phyloP scores from a whole-genome alignment of 1,140 invertebrate genomes.

The Cataglyphis hispanica region DNA sequence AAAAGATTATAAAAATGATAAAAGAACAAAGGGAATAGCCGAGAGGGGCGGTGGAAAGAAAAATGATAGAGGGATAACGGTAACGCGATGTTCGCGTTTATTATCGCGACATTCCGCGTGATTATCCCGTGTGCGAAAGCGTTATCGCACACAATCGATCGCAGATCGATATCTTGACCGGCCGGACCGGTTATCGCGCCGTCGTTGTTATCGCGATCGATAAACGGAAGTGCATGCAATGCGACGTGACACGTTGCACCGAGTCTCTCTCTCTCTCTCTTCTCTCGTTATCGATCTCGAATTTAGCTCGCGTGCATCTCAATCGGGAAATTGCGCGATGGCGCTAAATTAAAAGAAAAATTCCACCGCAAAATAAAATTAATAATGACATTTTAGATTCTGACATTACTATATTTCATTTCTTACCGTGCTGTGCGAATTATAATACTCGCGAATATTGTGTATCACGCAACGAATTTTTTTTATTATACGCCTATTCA shows the following conservation, averaged over 20 bases:
- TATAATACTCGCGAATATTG: not conserved
- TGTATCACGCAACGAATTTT: no score
- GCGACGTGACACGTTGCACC: conserved; percentile 42
- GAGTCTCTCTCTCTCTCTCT: not conserved
- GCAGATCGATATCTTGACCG: conserved; percentile 64
- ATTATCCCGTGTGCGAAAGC: conserved; percentile 70
- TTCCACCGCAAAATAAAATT: conserved; percentile 22
- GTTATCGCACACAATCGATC: conserved; percentile 70
- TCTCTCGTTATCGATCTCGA: conserved; percentile 28
- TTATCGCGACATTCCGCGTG: conserved; percentile 67
- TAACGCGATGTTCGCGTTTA: conserved; percentile 66
- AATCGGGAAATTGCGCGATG: conserved; percentile 18
- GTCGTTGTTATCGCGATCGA: conserved; percentile 45
- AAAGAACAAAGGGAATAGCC: conserved; percentile 12
- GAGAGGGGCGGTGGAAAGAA: conserved; percentile 5
- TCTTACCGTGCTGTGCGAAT: not conserved
- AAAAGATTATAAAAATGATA: conserved; percentile 9
- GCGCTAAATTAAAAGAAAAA: conserved; percentile 45
- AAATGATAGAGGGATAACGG: conserved; percentile 17
- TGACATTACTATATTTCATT: no score
- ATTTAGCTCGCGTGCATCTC: conserved; percentile 31
- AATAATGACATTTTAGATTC: not conserved
- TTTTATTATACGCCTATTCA: no score
- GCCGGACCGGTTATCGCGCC: conserved; percentile 15
- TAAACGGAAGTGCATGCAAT: conserved; percentile 53